Evolutionary conservation across 2,113 vertebrate genomes (phyloP).

Genomic region (Petroica traversi): DNA sequence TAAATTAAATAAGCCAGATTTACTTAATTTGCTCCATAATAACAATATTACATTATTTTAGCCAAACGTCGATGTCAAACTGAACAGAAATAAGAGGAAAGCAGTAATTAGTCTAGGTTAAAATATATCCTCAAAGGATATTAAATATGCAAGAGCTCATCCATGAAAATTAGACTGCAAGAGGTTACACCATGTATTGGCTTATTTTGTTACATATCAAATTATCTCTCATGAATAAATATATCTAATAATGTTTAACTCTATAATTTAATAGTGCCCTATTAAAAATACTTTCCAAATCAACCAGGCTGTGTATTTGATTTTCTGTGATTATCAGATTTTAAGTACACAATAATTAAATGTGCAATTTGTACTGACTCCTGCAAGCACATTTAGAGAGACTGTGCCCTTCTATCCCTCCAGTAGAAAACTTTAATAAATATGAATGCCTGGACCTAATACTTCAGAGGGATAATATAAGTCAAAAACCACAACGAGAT

Average conservation of each 20-base stretch:
- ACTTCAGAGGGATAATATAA: background rate
- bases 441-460: background rate
- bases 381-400: slow-evolving; percentile 48
- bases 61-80: slow-evolving; percentile 69
- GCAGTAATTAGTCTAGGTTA: slow-evolving; percentile 80
- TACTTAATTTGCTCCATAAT: slow-evolving; percentile 67
- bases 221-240: slow-evolving; percentile 83
- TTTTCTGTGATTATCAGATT: slow-evolving; percentile 64
- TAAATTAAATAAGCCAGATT: slow-evolving; percentile 66
- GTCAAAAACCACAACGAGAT: background rate
- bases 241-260: slow-evolving; percentile 77
- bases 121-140: slow-evolving; percentile 80
- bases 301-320: slow-evolving; percentile 70
- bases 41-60: slow-evolving; percentile 78
- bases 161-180: slow-evolving; percentile 79
- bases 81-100: slow-evolving; percentile 76
- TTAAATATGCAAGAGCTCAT: slow-evolving; percentile 82
- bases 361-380: slow-evolving; percentile 67
- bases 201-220: slow-evolving; percentile 82
- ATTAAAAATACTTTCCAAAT: slow-evolving; percentile 73
- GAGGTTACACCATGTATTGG: slow-evolving; percentile 77
- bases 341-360: slow-evolving; percentile 72
- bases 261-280: slow-evolving; percentile 78
- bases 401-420: slow-evolving; percentile 35
- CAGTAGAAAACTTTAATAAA: slow-evolving; percentile 37